Conservation (phyloP, 1,140 invertebrate species). For the Physella acuta region DNA sequence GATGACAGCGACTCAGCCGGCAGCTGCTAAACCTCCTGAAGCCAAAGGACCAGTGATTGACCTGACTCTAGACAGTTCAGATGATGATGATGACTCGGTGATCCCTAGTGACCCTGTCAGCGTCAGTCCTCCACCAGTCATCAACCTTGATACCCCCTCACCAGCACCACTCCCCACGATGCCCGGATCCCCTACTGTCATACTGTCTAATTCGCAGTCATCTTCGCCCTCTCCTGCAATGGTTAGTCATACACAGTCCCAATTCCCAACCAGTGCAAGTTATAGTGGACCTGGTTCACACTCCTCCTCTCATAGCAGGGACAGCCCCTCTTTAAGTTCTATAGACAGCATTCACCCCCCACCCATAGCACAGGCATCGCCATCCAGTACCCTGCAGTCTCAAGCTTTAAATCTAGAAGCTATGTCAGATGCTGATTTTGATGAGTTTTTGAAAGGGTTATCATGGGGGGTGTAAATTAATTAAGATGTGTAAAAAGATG, state of each 20-base stretch:
- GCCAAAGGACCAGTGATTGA: constrained; percentile 44
- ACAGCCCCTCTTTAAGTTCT: constrained; percentile 28
- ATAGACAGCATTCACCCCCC: constrained; percentile 30
- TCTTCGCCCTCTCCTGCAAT: constrained; percentile 37
- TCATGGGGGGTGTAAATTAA: constrained; percentile 34
- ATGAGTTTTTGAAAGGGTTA: constrained; percentile 49
- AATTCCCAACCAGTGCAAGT: constrained; percentile 15
- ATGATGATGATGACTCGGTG: constrained; percentile 45
- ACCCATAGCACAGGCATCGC: constrained; percentile 25
- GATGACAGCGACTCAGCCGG: constrained; percentile 1
- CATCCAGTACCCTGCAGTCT: constrained; percentile 21
- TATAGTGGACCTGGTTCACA: constrained; percentile 16
- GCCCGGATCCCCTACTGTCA: constrained; percentile 18
- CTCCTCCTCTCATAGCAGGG: constrained; percentile 11
- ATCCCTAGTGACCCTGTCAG: constrained; percentile 29
- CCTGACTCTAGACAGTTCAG: constrained; percentile 49
- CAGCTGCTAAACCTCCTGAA: constrained; percentile 9
- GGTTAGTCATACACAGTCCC: constrained; percentile 23
- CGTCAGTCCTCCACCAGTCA: constrained; percentile 43
- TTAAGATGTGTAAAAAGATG: not conserved
- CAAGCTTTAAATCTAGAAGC: constrained; percentile 33
- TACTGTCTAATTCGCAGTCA: constrained; percentile 35
- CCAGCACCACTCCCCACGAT: constrained; percentile 37
- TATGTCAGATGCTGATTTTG: constrained; percentile 45
- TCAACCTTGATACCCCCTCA: constrained; percentile 49